Evolutionary conservation across 2,888 invertebrate genomes (phyloP), one percentile per base, ranked within the genome.

Genomic region (Drosophila seclusa): DNA sequence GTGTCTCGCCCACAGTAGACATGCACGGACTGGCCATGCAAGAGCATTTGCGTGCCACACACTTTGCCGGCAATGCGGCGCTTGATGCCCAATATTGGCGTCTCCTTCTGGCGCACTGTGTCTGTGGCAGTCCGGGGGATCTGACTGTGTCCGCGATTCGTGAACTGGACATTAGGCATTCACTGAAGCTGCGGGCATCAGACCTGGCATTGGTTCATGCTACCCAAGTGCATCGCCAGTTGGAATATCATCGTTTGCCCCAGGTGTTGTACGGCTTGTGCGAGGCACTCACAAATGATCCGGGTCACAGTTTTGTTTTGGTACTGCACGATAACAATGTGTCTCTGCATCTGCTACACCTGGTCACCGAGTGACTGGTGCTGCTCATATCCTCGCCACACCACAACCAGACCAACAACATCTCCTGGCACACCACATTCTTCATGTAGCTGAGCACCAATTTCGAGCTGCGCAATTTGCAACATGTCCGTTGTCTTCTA

Each of bases 171-270:
- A 86, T 92, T 2, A 71, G 66, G 4, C 50, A 60, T 0, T 34
- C 79, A 0, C 60, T 92, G 0, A 85, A 90, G 53, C 57, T 93
- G 0, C 83, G 70, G 2, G 66, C 63, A 29, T 0, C 45, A 0
- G 93, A 93, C 53, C 29, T 91, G 38, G 83, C 87, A 0, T 55
- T 92, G 18, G 73, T 92, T 3, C 79, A 81, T 21, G 86, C 88
- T 0, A 88, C 91, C 0, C 82, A 87, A 2, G 62, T 79, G 7
- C 58, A 73, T 8, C 38, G 73, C 2, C 91, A 91, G 65, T 54
- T 93, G 1, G 71, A 76, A 2, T 70, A 77, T 5, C 89, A 88
- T 11, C 66, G 80, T 4, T 38, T 90, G 61, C 42, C 72, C 0
- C 68, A 67, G 0, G 76, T 92, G 0, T 60, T 81, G 1, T 57